Conservation (phyloP, 2,888 invertebrate genomes). For the Plagiodera versicolora region DNA sequence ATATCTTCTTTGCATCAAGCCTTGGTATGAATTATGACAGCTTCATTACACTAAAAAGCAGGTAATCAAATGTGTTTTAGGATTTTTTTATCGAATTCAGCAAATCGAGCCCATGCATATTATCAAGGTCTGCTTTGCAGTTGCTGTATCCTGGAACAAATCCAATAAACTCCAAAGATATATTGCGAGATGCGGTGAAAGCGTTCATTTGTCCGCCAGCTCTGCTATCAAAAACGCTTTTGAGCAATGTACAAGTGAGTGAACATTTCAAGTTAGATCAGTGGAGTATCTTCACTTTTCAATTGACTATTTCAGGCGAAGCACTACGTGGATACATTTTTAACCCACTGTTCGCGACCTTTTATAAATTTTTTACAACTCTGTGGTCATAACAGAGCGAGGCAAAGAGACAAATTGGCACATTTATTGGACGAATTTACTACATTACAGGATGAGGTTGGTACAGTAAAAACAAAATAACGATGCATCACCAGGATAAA, state of each 20-base stretch:
- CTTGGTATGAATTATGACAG: constrained; percentile 59
- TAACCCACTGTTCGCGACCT: constrained; percentile 82
- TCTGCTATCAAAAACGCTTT: constrained; percentile 72
- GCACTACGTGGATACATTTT: constrained; percentile 86
- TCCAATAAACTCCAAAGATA: constrained; percentile 67
- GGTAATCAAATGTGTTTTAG: constrained; percentile 54
- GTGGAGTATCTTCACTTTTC: background rate
- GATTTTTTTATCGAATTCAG: constrained; percentile 95
- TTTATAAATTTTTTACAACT: constrained; percentile 85
- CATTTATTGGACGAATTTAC: constrained; percentile 89
- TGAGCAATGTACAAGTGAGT: constrained; percentile 65
- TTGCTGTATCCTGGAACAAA: constrained; percentile 71
- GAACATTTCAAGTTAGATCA: background rate
- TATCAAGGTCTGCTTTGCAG: constrained; percentile 89
- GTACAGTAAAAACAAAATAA: background rate
- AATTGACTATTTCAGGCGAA: constrained; percentile 62
- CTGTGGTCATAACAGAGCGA: constrained; percentile 92
- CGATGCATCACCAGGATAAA: too few species aligned
- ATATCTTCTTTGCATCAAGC: constrained; percentile 80
- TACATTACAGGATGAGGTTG: constrained; percentile 87
- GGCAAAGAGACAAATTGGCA: constrained; percentile 92
- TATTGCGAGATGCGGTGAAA: constrained; percentile 82
- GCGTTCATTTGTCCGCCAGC: constrained; percentile 89
- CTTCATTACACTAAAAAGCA: constrained; percentile 2
- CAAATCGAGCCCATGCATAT: constrained; percentile 81